Base-by-base conservation (phyloP, 2,888 invertebrate genomes). In the Pachycephus smyrnensis region DNA sequence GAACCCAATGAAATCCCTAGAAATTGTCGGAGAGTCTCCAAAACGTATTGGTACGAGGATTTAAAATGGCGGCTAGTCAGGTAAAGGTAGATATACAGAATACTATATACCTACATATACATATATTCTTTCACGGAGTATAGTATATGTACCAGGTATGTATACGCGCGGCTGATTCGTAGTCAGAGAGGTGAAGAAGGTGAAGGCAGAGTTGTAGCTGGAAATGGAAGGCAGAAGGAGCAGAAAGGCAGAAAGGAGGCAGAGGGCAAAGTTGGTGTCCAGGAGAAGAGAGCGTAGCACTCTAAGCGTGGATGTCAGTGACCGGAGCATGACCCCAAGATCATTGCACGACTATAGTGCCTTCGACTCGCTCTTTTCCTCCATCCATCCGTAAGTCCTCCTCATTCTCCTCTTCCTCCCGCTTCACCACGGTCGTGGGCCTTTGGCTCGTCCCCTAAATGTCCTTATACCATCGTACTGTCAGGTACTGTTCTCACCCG, bases 321-420 rank as follows among this genome's bases (percentile, higher is more conserved):
- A 89, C 90, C 90, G 89, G 88, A 90, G 89, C 88, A 87, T 89
- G 88, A 90, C 89, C 89, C 88, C 89, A 84, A 84, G 89, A 89
- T 88, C 88, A 86, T 89, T 89, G 88, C 88, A 88, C 89, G 88
- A 88, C 87, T 76, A 35, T 73, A 68, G 69, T 32, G 55, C 76
- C 68, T 40, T 23, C 31, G 69, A 36, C 73, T 69, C 30, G 55
- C 77, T 75, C 75, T 35, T 74, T 76, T 76, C 79, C 55, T 73
- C 76, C 73, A 73, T 71, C 71, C 71, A 33, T 71, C 71, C 71
- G 71, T 71, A 31, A 31, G 71, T 71, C 71, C 71, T 71, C 71
- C 71, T 71, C 31, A 3, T 12, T 6, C 23, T 6, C 55, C 23
- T 15, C 15, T 15, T 55, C 55, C 15, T 23, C 55, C 55, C 23